Base-by-base conservation (phyloP, 2,113 vertebrate species). In the Varanus komodoensis region DNA sequence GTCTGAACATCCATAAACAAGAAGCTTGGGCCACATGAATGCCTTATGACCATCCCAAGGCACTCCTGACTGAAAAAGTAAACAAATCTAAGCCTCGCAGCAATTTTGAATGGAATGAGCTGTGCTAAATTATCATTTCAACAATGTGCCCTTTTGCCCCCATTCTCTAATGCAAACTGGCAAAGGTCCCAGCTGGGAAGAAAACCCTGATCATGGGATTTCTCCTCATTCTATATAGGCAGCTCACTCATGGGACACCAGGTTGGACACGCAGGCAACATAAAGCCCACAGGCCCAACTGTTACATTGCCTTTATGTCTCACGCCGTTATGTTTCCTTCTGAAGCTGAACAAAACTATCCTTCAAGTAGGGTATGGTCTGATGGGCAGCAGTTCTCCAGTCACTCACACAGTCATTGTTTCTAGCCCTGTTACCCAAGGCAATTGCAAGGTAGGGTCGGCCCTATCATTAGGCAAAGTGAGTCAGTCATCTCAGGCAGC, bases 101-200 rank as follows among this genome's bases (percentile, higher is more conserved):
- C 92, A 17, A 32, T 54, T 91, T 80, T 83, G 48, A 80, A 94
- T 79, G 85, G 44, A 85, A 0, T 82, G 88, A 23, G 38, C 29
- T 87, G 78, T 79, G 69, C 92, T 74, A 21, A 44, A 79, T 19
- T 27, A 44, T 91, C 93, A n/a, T 85, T 85, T 78, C 74, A 52
- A 27, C 32, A 85, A 38, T 48, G 29, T 2, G 14, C 14, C 8
- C 57, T 68, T 89, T 15, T 23, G 57, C 57, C 34, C 19, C 82
- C 44, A 29, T 23, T 19, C 21, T 11, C 9, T 75, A 94, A 21
- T 1, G 75, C 87, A 78, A 91, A 3, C 84, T 94, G 92, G 87
- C 86, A 90, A 71, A 38, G 2, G 50, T 94, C 93, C 85, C 0
- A 0, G 67, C 79, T 54, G 80, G 74, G 64, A 87, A 90, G 21